A percentile compares a stretch with the other conserved stretches of the same genome.
These are phyloP conservation scores for Hemiprocne comata DNA, from an alignment of 2,113 vertebrate genomes.

Conservation along the genomic window DNA sequence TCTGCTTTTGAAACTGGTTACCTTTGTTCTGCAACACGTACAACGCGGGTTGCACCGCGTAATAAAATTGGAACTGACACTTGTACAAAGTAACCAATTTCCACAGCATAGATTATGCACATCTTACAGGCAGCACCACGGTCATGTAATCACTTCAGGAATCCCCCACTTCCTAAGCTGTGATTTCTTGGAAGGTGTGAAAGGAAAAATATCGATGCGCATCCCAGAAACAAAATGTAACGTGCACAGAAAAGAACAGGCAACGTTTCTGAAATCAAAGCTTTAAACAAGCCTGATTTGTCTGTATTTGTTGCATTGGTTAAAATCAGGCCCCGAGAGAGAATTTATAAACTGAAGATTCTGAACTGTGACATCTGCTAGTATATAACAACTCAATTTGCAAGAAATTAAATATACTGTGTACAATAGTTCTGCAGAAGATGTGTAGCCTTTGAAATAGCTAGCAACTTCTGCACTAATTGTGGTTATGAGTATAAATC, in stretches of 20 bases:
- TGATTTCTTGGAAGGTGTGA: neutral
- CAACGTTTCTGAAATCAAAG: neutral
- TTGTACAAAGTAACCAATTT: neutral
- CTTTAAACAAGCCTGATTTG: neutral
- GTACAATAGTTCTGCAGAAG: neutral
- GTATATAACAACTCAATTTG: neutral
- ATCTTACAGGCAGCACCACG: neutral
- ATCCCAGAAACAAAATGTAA: neutral
- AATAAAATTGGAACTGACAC: neutral
- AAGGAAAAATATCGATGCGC: neutral
- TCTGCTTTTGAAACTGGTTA: constrained; percentile 14
- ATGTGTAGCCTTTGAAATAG: neutral
- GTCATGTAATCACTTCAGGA: neutral
- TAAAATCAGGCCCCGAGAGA: neutral
- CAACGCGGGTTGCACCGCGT: neutral
- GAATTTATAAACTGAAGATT: neutral
- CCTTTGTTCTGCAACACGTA: neutral
- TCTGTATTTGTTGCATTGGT: neutral
- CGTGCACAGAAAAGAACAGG: neutral
- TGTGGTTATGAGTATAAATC: neutral
- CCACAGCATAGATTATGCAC: neutral
- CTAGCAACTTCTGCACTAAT: neutral
- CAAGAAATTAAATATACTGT: neutral
- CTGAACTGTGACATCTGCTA: neutral
- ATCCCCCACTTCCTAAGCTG: neutral